Evolutionary conservation across 2,113 vertebrate genomes (phyloP).

Genomic region (Paradoxurus hermaphroditus): DNA sequence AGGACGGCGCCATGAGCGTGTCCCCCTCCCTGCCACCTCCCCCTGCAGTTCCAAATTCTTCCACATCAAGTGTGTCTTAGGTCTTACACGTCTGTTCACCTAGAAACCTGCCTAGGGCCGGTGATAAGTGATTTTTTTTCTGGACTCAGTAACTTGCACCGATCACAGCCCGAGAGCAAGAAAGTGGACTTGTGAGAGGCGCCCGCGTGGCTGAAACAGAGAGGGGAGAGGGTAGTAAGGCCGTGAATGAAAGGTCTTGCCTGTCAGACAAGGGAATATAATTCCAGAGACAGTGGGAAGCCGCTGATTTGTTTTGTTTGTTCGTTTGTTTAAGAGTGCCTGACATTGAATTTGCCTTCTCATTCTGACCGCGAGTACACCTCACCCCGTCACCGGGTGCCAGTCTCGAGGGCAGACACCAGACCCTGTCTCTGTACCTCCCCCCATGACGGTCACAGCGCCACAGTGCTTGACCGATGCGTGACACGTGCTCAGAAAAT

Average conservation of each 20-base stretch:
- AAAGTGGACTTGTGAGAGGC: not conserved
- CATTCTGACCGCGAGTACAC: not conserved
- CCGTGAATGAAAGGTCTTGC: not conserved
- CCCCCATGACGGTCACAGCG: not conserved
- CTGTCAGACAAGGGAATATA: not conserved
- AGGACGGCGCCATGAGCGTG: not conserved
- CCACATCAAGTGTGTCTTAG: not conserved
- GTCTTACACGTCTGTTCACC: not conserved
- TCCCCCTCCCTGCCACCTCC: not conserved
- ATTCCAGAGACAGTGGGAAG: not conserved
- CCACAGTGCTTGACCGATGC: not conserved
- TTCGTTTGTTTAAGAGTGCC: not conserved
- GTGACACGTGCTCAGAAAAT: not conserved
- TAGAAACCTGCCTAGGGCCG: not conserved
- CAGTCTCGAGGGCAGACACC: not conserved
- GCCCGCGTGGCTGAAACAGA: not conserved
- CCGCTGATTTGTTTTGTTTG: not conserved
- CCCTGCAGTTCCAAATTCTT: not conserved
- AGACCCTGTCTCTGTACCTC: not conserved
- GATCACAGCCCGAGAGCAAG: not conserved
- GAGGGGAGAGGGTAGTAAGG: fast-evolving
- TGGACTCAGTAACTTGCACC: not conserved
- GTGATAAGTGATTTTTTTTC: not conserved
- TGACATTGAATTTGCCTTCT: not conserved
- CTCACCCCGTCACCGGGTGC: not conserved